Evolutionary conservation across 2,888 invertebrate species (phyloP).

Genomic region (Amphiduros pacificus): DNA sequence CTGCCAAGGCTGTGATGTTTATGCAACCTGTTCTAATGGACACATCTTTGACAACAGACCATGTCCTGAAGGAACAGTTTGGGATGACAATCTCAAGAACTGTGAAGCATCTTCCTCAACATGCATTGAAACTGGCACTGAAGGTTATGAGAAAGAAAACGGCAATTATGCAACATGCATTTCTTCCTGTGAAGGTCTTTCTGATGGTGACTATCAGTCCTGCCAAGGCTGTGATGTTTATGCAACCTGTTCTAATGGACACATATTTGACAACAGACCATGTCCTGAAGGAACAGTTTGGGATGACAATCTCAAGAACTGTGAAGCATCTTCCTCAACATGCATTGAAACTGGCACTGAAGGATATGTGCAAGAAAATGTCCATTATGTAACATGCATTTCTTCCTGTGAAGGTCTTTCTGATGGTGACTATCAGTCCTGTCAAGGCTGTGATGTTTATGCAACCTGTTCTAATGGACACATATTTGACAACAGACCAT

Average conservation of each 20-base stretch:
- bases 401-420: background rate
- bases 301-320: constrained; percentile 35
- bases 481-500: constrained; percentile 21
- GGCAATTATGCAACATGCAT: too few species aligned
- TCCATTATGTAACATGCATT: too few species aligned
- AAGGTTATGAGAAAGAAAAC: too few species aligned
- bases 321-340: constrained; percentile 33
- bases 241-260: constrained; percentile 36
- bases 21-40: constrained; percentile 2
- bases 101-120: constrained; percentile 35
- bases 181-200: constrained; percentile 24
- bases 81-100: constrained; percentile 35
- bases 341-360: constrained; percentile 25
- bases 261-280: constrained; percentile 29
- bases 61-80: constrained; percentile 35
- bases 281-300: constrained; percentile 37
- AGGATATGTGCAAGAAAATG: too few species aligned
- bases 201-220: constrained; percentile 36
- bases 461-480: background rate
- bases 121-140: constrained; percentile 24
- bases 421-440: background rate
- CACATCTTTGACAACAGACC: constrained; percentile 31
- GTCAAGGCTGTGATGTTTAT: background rate
- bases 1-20: constrained; percentile 2
- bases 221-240: constrained; percentile 38